Evolutionary conservation across 92 coral and sea anemone genomes (phyloP), one percentile per base, ranked within the genome.

Genomic region (Zoanthus solanderi): DNA sequence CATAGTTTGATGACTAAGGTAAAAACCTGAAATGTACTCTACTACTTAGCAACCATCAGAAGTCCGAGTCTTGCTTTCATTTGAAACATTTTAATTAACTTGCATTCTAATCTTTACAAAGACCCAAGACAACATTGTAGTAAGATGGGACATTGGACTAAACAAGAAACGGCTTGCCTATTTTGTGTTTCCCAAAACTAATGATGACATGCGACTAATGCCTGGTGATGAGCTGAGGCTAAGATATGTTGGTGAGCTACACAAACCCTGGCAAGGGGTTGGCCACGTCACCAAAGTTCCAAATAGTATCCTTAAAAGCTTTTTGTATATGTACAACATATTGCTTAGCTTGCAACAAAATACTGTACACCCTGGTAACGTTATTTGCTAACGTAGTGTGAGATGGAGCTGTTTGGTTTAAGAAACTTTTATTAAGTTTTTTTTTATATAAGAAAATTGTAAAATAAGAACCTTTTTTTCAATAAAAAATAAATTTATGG

Each of bases 181-280:
- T 79, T 96, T 96, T 86, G 89, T 96, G 67, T 96, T 96, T 84
- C 99, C 99, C 57, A 96, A 96, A 88, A 94, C 98, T 60, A 96
- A 96, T 82, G 99, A 96, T 71, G 99, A 96, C 85, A 96, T 96
- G 94, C 92, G 99, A 12, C 87, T 96, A 32, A 96, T 96, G 99
- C 98, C 94, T 3, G 99, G 99, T 60, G 99, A 96, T 76, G 99
- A 96, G 72, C 88, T 96, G 46, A 92, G 99, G 9, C 90, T 96
- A 67, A 89, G 99, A 75, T 97, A 97, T 52, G 88, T 95, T 72
- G 99, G 99, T 66, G 99, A 97, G 90, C 91, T 97, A 32, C 99
- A 97, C 88, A 97, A 97, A 47, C 99, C 99, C 46, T 97, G 99
- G 99, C 99, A 97, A 75, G 99, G 99, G 3, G 99, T 97, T 71